phyloP scores from a whole-genome alignment of 2,888 invertebrate species.

The Euclidia mi region DNA sequence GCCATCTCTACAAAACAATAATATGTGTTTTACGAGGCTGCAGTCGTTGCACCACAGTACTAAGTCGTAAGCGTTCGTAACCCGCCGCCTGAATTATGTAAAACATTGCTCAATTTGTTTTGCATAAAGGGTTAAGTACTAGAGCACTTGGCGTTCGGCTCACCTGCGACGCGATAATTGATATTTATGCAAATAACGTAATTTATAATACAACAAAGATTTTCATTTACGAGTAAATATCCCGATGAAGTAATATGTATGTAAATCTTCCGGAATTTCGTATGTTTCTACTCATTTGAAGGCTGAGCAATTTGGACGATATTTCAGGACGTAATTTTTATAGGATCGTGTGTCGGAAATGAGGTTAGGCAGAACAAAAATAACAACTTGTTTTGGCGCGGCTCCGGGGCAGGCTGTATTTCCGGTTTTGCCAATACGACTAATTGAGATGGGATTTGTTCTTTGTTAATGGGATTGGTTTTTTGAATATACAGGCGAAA shows the following conservation, averaged over 20 bases:
- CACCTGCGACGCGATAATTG: conserved; percentile 36
- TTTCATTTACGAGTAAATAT: conserved; percentile 15
- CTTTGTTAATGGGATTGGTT: conserved; percentile 12
- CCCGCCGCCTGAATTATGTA: conserved; percentile 7
- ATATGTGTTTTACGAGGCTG: too few species aligned
- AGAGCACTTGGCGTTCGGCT: conserved; percentile 6
- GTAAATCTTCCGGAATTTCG: conserved; percentile 25
- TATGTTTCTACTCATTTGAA: conserved; percentile 10
- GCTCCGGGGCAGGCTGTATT: conserved; percentile 12
- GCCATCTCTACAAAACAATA: too few species aligned
- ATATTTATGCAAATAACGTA: conserved; percentile 37
- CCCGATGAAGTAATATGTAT: conserved; percentile 36
- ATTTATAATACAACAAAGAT: conserved; percentile 34
- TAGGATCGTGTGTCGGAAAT: conserved; percentile 19
- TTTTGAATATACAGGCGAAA: not conserved
- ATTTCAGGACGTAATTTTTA: conserved; percentile 22
- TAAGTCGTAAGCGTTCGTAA: not conserved
- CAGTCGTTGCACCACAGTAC: too few species aligned
- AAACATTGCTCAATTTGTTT: conserved; percentile 33
- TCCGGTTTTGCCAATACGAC: conserved; percentile 12
- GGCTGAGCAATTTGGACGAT: conserved; percentile 19
- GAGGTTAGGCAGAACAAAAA: conserved; percentile 13
- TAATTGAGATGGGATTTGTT: conserved; percentile 14
- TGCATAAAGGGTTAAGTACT: conserved; percentile 19
- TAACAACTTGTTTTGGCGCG: conserved; percentile 15